These are phyloP conservation scores for Eulemur mongoz DNA, from an alignment of 2,797 vertebrate species.

Conservation along the genomic window DNA sequence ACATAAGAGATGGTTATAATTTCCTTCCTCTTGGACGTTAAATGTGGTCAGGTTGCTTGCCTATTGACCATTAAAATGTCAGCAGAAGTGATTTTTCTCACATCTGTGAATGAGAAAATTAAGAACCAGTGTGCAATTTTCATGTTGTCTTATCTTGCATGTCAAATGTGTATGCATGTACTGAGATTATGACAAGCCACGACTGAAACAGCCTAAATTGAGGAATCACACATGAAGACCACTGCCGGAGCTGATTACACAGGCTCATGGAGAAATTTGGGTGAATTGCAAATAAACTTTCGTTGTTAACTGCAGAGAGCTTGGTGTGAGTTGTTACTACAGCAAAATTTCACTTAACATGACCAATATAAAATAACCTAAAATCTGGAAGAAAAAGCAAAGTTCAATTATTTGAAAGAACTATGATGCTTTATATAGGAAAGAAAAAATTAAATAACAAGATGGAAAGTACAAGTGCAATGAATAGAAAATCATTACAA, in stretches of 20 bases:
- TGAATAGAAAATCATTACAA: not conserved
- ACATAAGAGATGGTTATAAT: fast-evolving
- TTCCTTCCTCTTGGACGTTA: not conserved
- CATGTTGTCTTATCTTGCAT: not conserved
- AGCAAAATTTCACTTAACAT: not conserved
- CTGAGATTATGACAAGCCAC: not conserved
- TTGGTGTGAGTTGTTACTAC: not conserved
- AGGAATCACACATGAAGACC: not conserved
- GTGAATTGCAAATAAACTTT: not conserved
- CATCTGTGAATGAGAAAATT: not conserved
- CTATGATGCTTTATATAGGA: not conserved
- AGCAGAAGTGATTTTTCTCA: not conserved
- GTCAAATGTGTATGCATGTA: not conserved
- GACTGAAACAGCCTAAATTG: not conserved
- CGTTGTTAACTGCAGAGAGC: not conserved
- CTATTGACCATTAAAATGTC: not conserved
- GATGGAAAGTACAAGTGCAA: not conserved
- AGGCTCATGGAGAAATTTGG: not conserved
- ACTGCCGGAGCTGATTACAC: not conserved
- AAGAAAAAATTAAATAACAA: not conserved
- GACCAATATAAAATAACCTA: not conserved
- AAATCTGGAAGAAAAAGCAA: not conserved
- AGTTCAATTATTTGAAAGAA: not conserved
- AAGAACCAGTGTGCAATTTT: not conserved
- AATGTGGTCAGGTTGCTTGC: no score